Conservation (phyloP, 2,888 invertebrate species). For the Oscheius sp. region DNA sequence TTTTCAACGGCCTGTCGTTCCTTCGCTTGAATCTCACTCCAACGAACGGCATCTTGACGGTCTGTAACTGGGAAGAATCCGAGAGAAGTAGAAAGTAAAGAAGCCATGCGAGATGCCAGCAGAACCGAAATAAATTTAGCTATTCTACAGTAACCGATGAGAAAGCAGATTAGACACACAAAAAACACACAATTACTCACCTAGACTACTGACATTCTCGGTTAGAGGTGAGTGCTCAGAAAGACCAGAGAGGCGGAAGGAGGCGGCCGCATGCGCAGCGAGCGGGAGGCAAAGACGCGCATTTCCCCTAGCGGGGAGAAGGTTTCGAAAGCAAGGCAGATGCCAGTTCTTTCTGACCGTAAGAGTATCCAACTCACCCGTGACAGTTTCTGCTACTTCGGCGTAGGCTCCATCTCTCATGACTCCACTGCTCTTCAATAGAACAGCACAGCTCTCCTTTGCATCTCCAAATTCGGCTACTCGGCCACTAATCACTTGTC, state of each 20-base stretch:
- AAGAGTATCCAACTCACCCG: constrained; percentile 48
- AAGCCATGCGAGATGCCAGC: constrained; percentile 29
- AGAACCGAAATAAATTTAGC: constrained; percentile 18
- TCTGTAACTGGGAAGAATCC: constrained; percentile 2
- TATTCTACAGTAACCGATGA: not conserved
- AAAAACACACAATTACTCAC: constrained; percentile 12
- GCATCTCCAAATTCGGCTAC: constrained; percentile 56
- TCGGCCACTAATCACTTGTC: not conserved
- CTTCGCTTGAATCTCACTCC: not conserved
- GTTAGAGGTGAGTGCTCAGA: constrained; percentile 16
- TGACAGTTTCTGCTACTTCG: constrained; percentile 55
- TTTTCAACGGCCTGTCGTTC: not conserved
- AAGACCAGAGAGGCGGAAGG: constrained; percentile 32
- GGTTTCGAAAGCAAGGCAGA: constrained; percentile 32
- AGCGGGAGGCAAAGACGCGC: constrained; percentile 12
- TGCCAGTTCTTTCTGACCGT: constrained; percentile 28
- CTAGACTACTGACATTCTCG: not conserved
- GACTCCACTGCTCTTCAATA: constrained; percentile 65
- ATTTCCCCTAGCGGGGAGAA: constrained; percentile 29
- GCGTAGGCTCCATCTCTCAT: constrained; percentile 47
- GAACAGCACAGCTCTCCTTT: constrained; percentile 63
- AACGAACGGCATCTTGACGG: not conserved
- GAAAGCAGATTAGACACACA: too few species aligned
- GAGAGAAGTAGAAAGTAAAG: constrained; percentile 17
- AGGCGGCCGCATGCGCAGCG: constrained; percentile 25